A percentile compares a stretch with the other conserved stretches of the same genome.
These are phyloP conservation scores for Metacarcinus magister DNA, from an alignment of 2,888 invertebrate genomes.

Conservation along the genomic window DNA sequence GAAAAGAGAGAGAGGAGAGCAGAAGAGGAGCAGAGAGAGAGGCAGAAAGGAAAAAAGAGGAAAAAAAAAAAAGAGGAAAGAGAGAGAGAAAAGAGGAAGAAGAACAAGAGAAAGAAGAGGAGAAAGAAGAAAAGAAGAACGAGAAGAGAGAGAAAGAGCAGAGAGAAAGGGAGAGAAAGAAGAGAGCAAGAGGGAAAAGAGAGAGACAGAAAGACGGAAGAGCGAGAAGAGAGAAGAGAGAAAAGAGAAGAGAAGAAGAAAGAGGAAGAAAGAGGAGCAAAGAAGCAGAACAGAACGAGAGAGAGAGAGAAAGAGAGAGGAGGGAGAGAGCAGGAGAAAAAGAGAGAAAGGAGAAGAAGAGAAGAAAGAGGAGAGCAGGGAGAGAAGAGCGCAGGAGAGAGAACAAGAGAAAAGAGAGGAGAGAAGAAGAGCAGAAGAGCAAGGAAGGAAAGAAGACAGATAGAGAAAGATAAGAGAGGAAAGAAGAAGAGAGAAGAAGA, in stretches of 20 bases:
- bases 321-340: background rate
- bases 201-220: too few species aligned
- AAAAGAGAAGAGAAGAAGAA: background rate
- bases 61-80: too few species aligned
- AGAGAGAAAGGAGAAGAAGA: background rate
- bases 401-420: background rate
- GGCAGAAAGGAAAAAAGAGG: background rate
- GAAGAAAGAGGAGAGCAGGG: background rate
- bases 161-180: slow-evolving; percentile 39
- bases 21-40: background rate
- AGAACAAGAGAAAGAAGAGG: background rate
- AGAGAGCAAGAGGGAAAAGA: background rate
- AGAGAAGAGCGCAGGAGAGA: background rate
- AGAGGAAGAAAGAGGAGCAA: background rate
- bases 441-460: background rate
- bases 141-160: background rate
- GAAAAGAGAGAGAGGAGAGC: slow-evolving; percentile 3
- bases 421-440: background rate
- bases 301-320: background rate
- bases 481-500: background rate
- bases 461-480: background rate
- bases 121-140: background rate
- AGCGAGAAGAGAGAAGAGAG: background rate
- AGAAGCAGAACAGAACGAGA: background rate
- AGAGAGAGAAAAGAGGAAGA: slow-evolving; percentile 28